These are phyloP conservation scores for Oreochromis mossambicus DNA, from an alignment of 2,797 vertebrate species.

Conservation along the genomic window DNA sequence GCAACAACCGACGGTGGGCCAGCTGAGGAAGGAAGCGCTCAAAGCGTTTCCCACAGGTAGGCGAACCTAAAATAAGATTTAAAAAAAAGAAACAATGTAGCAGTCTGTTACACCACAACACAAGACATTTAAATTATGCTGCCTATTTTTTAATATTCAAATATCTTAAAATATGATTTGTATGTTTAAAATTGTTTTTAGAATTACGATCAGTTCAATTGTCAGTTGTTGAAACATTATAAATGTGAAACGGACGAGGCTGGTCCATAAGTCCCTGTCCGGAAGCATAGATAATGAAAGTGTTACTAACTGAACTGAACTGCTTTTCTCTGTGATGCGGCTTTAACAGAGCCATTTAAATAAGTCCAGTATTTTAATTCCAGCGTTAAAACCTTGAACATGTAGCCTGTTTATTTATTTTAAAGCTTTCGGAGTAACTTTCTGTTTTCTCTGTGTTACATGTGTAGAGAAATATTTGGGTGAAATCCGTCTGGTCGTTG, in stretches of 20 bases:
- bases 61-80: neutral
- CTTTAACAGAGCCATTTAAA: neutral
- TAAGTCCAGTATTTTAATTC: neutral
- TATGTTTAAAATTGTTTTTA: neutral
- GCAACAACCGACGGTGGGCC: accelerated
- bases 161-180: neutral
- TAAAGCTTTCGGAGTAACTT: neutral
- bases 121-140: neutral
- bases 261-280: neutral
- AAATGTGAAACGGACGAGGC: accelerated
- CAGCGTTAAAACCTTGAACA: neutral
- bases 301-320: neutral
- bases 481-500: neutral
- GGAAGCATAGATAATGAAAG: neutral
- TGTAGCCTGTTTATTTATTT: neutral
- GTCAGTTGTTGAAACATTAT: neutral
- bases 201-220: neutral
- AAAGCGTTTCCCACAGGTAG: neutral
- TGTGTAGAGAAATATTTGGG: neutral
- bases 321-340: neutral
- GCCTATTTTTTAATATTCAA: neutral
- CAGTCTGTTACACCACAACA: neutral
- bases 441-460: accelerated
- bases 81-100: neutral
- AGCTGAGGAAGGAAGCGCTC: neutral